Percentiles rank a stretch among this genome's conserved stretches.
These are phyloP conservation scores for Chrysemys picta DNA, from an alignment of 2,113 vertebrate species.

Conservation along the genomic window DNA sequence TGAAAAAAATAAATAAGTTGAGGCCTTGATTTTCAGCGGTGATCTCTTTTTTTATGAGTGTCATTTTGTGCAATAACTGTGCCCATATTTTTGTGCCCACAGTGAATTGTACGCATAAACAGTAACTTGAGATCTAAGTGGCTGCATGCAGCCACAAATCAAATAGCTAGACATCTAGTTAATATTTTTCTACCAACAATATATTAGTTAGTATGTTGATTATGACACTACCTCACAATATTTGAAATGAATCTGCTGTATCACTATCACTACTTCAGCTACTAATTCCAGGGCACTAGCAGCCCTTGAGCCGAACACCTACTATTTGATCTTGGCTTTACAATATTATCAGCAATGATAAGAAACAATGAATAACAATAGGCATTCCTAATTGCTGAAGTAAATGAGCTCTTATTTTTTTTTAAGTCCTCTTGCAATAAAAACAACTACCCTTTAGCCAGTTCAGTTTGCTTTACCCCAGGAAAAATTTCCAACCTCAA, in stretches of 20 bases:
- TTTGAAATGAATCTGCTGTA: neutral
- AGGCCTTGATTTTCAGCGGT: neutral
- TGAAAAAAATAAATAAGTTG: neutral
- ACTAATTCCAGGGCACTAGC: neutral
- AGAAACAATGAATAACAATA: neutral
- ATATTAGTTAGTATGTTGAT: neutral
- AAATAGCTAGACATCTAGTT: neutral
- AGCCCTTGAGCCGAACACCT: neutral
- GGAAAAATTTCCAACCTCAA: conserved; percentile 21
- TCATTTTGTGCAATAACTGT: neutral
- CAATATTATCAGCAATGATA: conserved; percentile 39
- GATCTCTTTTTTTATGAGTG: neutral
- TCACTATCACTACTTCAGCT: neutral
- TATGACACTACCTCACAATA: neutral
- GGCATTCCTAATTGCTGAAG: neutral
- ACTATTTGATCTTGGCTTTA: conserved; percentile 10
- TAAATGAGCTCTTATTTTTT: neutral
- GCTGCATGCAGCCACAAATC: neutral
- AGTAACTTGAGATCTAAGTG: neutral
- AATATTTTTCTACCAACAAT: neutral
- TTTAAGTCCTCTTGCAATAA: conserved; percentile 17
- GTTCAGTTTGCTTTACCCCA: conserved; percentile 12
- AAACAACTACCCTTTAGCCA: neutral
- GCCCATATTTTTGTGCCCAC: neutral
- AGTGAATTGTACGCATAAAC: neutral